Percentiles rank a stretch among this genome's conserved stretches.
Conservation (phyloP, 2,888 invertebrate genomes). For the Lochmaea crataegi region DNA sequence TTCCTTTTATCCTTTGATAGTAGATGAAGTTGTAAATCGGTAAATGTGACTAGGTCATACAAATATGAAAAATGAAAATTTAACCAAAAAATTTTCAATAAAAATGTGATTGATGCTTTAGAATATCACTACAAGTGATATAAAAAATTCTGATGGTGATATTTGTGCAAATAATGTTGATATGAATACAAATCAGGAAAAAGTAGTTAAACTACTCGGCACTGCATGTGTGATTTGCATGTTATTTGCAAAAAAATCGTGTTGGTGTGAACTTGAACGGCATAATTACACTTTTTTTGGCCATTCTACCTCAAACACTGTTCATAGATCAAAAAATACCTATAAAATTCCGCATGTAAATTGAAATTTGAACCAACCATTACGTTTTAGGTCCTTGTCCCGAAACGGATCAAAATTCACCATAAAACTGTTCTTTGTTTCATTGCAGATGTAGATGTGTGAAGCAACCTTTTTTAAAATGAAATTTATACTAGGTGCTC, state of each 20-base stretch:
- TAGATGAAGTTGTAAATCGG: slow-evolving; percentile 40
- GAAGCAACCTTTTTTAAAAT: too few species aligned
- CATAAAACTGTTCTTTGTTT: too few species aligned
- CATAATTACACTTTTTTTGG: neutral
- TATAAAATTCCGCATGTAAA: too few species aligned
- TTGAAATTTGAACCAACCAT: too few species aligned
- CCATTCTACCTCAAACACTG: neutral
- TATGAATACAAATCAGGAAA: slow-evolving; percentile 33
- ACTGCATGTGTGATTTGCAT: slow-evolving; percentile 44
- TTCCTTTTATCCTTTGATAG: neutral
- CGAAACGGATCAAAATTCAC: too few species aligned
- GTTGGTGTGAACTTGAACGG: slow-evolving; percentile 2
- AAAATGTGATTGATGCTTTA: slow-evolving; percentile 57
- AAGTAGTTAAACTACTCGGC: slow-evolving; percentile 36
- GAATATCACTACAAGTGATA: slow-evolving; percentile 48
- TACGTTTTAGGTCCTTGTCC: too few species aligned
- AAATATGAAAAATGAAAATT: slow-evolving; percentile 40
- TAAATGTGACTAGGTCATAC: slow-evolving; percentile 37
- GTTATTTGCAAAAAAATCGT: slow-evolving; percentile 36
- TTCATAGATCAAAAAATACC: too few species aligned
- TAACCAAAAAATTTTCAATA: slow-evolving; percentile 48
- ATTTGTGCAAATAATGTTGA: slow-evolving; percentile 39
- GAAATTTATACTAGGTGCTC: too few species aligned
- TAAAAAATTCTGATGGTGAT: slow-evolving; percentile 47
- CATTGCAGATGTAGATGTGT: too few species aligned